These are phyloP conservation scores for Chiloscyllium plagiosum DNA, from an alignment of 2,113 vertebrate species.

Conservation along the genomic window DNA sequence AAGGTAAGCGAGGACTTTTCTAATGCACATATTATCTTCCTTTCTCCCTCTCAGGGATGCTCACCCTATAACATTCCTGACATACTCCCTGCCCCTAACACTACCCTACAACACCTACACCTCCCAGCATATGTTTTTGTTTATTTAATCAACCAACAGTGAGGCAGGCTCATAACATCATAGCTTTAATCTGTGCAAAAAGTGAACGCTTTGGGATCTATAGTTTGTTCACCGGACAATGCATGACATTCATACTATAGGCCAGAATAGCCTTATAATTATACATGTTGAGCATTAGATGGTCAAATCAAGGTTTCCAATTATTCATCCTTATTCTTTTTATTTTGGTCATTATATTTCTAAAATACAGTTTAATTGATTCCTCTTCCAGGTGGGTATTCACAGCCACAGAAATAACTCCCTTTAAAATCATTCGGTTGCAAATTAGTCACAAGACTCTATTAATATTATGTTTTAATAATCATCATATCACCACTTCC, in stretches of 20 bases:
- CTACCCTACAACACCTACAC: neutral
- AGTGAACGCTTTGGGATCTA: neutral
- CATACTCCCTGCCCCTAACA: neutral
- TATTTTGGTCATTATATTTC: neutral
- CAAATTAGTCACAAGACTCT: neutral
- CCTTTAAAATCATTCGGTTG: neutral
- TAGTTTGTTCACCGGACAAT: neutral
- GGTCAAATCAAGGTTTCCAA: neutral
- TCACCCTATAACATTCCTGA: neutral
- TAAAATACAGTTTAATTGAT: neutral
- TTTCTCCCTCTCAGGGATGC: neutral
- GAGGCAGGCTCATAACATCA: neutral
- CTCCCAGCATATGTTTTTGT: neutral
- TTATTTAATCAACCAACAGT: neutral
- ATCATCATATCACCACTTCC: neutral
- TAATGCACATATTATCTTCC: neutral
- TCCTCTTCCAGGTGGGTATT: neutral
- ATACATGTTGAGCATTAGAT: neutral
- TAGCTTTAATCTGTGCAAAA: neutral
- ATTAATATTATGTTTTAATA: neutral
- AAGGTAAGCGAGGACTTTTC: neutral
- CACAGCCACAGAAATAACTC: neutral
- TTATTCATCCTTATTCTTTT: neutral
- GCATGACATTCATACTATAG: neutral
- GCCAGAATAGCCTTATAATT: neutral